Base-by-base conservation (phyloP, 2,113 vertebrate species). In the Galemys pyrenaicus region DNA sequence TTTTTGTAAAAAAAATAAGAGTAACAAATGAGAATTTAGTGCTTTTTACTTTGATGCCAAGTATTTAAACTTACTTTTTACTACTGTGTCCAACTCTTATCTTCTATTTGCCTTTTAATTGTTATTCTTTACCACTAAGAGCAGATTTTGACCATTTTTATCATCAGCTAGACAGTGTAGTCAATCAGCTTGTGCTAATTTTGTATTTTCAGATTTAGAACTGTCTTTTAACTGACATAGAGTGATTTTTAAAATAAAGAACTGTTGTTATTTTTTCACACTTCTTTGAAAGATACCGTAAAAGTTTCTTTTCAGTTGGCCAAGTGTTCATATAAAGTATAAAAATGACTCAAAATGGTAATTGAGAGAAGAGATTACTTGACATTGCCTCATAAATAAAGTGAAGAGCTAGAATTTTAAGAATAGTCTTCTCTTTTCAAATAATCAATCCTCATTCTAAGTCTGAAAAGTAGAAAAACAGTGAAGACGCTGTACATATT, bases 61-160 rank as follows among this genome's bases (percentile, higher is more conserved):
- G 8, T 22, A 6, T 94, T 97, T 96, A 78, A 89, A 95, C 93
- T 96, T 44, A 0, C 90, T 97, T 97, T 95, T 96, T 88, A 93
- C 44, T 89, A 8, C 51, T 92, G 10, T 77, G 51, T 92, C 67
- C 89, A 95, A 67, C 90, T 89, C 67, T 44, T 64, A 51, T 95
- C 68, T 64, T 95, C 46, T 92, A 32, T 92, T 97, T 97, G 83
- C 82, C 46, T 96, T 75, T 46, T 89, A 24, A 94, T 89, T 95
- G 41, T 89, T 92, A 58, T 51, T 85, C 44, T n/a, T 67, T 96
- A 68, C 49, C 44, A 64, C 5, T 54, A 81, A 92, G 77, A 95
- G 58, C 4, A 93, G 67, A 79, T 68, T 79, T 95, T 94, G 26
- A 92, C 46, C 87, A 82, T 96, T 75, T 94, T 79, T 41, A 84